Evolutionary conservation across 2,797 vertebrate genomes (phyloP), one percentile per base, ranked within the genome.

Genomic region (Periophthalmus magnuspinnatus): DNA sequence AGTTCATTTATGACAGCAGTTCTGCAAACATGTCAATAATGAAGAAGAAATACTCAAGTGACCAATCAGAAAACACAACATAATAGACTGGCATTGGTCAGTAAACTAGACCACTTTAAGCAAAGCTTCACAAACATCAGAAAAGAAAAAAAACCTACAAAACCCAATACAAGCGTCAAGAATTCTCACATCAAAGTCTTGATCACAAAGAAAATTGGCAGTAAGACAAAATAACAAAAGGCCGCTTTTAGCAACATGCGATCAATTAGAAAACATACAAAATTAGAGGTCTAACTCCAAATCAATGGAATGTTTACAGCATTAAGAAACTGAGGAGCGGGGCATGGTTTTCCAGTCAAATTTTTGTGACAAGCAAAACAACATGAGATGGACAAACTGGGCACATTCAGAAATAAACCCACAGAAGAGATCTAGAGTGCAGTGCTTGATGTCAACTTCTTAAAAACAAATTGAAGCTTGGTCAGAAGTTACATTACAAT

Each of bases 271-370:
- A 89, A 85, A 67, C 21, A 24, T 24, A 80, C 76, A 86, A 78
- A 80, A 78, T 83, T 60, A 85, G 70, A 28, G 67, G 79, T 69
- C 82, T 61, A 65, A 75, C 84, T 81, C 80, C 83, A 90, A 87
- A 83, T 61, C 78, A 80, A 87, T 82, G 91, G 91, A 92, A 92
- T 92, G 91, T 91, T 89, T 91, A 91, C 90, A 90, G 89, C 87
- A 85, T 90, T 80, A 73, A 77, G 70, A 86, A 84, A 79, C 78
- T n/a, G 32, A 75, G 76, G 81, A 81, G 78, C 65, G 4, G 14
- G 65, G 79, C 77, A 73, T 72, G 77, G 75, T 70, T 63, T 89
- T 91, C 90, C 89, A 90, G 91, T 91, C 84, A 66, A 70, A 78
- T 67, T 87, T 78, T 82, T 74, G 58, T 66, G 70, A 78, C 68